Conservation (phyloP, 2,113 vertebrate species). For the Nannobrachium achirus region DNA sequence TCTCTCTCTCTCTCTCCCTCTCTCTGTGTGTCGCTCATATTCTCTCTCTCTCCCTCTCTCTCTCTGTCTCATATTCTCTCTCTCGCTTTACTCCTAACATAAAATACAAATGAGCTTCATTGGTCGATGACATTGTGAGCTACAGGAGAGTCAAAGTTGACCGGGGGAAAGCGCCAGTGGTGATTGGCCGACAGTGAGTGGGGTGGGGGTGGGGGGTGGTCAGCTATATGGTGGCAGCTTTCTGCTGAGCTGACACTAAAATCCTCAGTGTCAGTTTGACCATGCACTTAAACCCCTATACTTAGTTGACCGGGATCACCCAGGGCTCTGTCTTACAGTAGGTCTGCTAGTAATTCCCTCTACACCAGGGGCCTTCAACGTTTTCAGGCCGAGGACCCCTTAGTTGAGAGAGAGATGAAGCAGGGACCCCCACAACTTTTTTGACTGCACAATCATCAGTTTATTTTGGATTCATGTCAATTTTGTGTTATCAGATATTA, state of each 20-base stretch:
- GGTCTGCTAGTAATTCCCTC: too few relatives aligned
- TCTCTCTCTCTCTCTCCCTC: background rate
- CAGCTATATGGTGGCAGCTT: background rate
- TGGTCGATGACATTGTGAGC: slow-evolving; percentile 68
- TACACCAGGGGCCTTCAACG: too few relatives aligned
- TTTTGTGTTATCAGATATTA: too few relatives aligned
- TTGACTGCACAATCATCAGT: too few relatives aligned
- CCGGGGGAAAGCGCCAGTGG: background rate
- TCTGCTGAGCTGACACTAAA: background rate
- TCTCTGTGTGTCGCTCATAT: slow-evolving; percentile 51
- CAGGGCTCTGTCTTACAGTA: background rate
- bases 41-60: slow-evolving; percentile 15
- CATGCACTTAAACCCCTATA: too few relatives aligned
- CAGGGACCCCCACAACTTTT: too few relatives aligned
- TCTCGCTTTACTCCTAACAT: slow-evolving; percentile 55
- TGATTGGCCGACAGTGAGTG: background rate
- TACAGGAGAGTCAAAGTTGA: slow-evolving; percentile 50
- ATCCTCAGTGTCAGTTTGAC: too few relatives aligned
- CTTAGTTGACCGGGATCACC: too few relatives aligned
- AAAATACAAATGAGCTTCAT: slow-evolving; percentile 70
- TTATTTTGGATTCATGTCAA: too few relatives aligned
- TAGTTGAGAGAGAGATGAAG: too few relatives aligned
- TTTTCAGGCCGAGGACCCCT: too few relatives aligned
- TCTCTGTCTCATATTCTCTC: background rate
- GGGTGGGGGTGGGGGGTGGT: background rate